These are phyloP conservation scores for Parapristionchus giblindavisi DNA, from an alignment of 2,888 invertebrate genomes.

Conservation along the genomic window DNA sequence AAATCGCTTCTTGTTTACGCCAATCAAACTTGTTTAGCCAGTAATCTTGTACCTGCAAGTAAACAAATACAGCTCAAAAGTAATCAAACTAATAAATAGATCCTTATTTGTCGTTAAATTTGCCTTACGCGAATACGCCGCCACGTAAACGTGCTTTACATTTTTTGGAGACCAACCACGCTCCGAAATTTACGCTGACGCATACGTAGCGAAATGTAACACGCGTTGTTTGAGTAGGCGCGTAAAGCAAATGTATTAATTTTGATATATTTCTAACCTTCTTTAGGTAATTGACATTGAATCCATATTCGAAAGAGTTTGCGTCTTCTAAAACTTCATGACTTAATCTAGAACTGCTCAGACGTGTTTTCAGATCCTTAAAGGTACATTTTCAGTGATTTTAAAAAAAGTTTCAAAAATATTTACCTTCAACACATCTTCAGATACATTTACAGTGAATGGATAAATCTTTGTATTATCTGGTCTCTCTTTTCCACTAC, in stretches of 20 bases:
- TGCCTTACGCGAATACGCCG: too few species aligned
- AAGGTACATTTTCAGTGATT: neutral
- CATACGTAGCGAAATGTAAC: too few species aligned
- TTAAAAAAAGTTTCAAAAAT: neutral
- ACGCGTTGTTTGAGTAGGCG: too few species aligned
- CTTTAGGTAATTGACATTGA: constrained; percentile 76
- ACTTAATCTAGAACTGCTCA: constrained; percentile 71
- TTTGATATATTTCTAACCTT: constrained; percentile 22
- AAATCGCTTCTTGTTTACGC: constrained; percentile 77
- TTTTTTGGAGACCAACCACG: too few species aligned
- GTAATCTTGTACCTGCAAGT: constrained; percentile 78
- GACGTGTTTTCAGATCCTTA: constrained; percentile 70
- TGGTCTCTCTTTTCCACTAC: neutral
- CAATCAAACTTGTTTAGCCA: constrained; percentile 83
- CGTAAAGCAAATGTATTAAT: neutral
- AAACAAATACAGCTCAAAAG: too few species aligned
- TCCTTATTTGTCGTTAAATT: too few species aligned
- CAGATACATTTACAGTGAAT: constrained; percentile 14
- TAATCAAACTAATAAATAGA: too few species aligned
- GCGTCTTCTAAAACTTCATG: constrained; percentile 62
- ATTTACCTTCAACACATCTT: neutral
- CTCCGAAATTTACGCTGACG: too few species aligned
- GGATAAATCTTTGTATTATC: constrained; percentile 24
- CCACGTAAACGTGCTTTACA: too few species aligned
- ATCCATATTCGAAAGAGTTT: constrained; percentile 82